Base-by-base conservation (phyloP, 1,140 invertebrate genomes). In the Polypedilum pembai region DNA sequence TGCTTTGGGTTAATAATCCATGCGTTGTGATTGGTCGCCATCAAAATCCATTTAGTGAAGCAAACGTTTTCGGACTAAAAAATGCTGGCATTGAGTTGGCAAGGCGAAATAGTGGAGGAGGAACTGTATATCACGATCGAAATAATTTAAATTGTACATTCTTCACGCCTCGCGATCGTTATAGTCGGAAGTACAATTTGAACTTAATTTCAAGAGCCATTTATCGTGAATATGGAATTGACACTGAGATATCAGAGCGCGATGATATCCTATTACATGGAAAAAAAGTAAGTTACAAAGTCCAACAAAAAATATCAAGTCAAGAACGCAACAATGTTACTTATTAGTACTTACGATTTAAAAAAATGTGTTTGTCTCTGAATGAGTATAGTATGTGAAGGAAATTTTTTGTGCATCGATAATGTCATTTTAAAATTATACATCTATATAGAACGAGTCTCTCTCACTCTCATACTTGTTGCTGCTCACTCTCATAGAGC, bases 1-100 rank as follows among this genome's bases (percentile, higher is more conserved):
- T 98, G 78, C 82, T 98, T 63, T 98, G 95, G 94, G 85, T 89
- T 73, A 99, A 98, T 84, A 85, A 91, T 77, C 95, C 96, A 0
- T 92, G 93, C 80, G 92, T 99, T 73, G 96, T 99, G 0, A 92
- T 99, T 80, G 98, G 98, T 1, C 86, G 94, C 56, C 94, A 98
- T 84, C 97, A 99, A 82, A 99, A 99, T 84, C 94, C 96, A 1
- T 99, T 96, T 91, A 80, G 91, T 18, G 97, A 99, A 83, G 89
- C 91, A 1, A 93, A 98, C 80, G 81, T 94, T 0, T 83, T 87
- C 3, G 84, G 83, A 41, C 77, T 91, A 20, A 80, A 85, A 72
- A 85, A 88, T 41, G 83, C 86, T 21, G 87, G 87, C 17, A 88
- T 96, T 69, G 81, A 86, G 1, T 77, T 98, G 17, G 96, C 91